Percentiles rank a stretch among this genome's conserved stretches.
These are phyloP conservation scores for Acleris emargana DNA, from an alignment of 2,888 invertebrate genomes.

Conservation along the genomic window DNA sequence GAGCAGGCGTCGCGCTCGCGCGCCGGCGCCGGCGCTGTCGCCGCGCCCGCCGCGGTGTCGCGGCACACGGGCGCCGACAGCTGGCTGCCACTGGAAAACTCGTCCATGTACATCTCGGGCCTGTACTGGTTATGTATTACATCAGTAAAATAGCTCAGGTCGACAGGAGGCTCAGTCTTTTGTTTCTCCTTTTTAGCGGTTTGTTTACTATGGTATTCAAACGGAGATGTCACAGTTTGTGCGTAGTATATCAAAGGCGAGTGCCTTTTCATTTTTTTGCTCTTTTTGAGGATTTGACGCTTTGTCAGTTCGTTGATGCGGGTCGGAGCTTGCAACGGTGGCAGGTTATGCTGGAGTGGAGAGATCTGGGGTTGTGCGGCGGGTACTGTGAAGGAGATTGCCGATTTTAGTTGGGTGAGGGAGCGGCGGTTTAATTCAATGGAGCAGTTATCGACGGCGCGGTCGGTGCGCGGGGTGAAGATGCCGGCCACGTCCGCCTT, in stretches of 20 bases:
- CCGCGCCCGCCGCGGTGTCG: constrained; percentile 42
- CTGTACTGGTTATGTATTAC: constrained; percentile 61
- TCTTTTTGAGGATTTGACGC: background rate
- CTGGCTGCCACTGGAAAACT: constrained; percentile 55
- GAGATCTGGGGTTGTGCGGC: background rate
- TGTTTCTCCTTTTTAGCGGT: background rate
- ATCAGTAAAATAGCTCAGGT: constrained; percentile 49
- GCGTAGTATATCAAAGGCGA: constrained; percentile 59
- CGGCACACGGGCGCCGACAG: constrained; percentile 66
- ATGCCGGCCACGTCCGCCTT: background rate
- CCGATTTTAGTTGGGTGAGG: background rate
- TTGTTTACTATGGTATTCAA: constrained; percentile 37
- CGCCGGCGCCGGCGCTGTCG: constrained; percentile 2
- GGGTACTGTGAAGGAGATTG: background rate
- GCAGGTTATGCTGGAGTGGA: background rate
- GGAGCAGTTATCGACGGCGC: background rate
- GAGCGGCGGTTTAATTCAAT: background rate
- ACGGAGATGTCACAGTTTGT: constrained; percentile 49
- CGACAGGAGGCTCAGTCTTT: constrained; percentile 22
- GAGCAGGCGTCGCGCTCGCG: constrained; percentile 61
- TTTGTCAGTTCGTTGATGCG: background rate
- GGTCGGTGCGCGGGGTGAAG: background rate
- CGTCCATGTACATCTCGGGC: constrained; percentile 46
- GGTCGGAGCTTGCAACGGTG: background rate
- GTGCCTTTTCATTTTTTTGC: constrained; percentile 37